These are phyloP conservation scores for Ibidorhyncha struthersii DNA, from an alignment of 2,113 vertebrate species.

Conservation along the genomic window DNA sequence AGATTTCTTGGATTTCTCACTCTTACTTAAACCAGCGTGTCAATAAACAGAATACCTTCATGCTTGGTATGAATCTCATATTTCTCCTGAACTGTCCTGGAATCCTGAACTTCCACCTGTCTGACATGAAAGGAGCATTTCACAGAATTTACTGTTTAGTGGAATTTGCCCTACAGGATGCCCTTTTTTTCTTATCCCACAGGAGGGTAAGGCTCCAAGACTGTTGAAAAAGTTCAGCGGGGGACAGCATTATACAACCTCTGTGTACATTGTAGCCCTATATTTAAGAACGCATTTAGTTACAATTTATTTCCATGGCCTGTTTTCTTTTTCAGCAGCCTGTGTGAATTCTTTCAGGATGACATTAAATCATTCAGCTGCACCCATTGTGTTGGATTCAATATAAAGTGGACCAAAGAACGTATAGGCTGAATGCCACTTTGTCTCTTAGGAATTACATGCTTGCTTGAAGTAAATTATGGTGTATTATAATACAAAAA, in stretches of 20 bases:
- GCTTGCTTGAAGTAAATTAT: slow-evolving; percentile 46
- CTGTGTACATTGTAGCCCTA: not conserved
- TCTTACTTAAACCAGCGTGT: not conserved
- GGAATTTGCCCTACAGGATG: not conserved
- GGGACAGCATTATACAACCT: not conserved
- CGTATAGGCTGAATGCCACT: not conserved
- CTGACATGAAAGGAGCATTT: not conserved
- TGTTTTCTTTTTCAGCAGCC: slow-evolving; percentile 38
- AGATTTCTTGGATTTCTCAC: not conserved
- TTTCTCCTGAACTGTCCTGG: not conserved
- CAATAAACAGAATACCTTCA: slow-evolving; percentile 10
- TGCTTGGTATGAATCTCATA: not conserved
- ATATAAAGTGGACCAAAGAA: not conserved
- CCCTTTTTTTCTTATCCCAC: not conserved
- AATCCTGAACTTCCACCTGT: slow-evolving; percentile 28
- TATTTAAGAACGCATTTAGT: slow-evolving; percentile 47
- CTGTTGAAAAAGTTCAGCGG: not conserved
- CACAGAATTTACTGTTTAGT: not conserved
- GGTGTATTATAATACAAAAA: slow-evolving; percentile 12
- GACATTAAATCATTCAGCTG: slow-evolving; percentile 48
- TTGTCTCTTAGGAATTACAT: slow-evolving; percentile 21
- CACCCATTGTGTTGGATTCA: slow-evolving; percentile 38
- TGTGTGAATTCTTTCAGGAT: slow-evolving; percentile 44
- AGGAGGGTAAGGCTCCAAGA: not conserved
- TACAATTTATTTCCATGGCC: slow-evolving; percentile 59